Conservation (phyloP, 2,113 vertebrate genomes). For the Ceyx melanurus region DNA sequence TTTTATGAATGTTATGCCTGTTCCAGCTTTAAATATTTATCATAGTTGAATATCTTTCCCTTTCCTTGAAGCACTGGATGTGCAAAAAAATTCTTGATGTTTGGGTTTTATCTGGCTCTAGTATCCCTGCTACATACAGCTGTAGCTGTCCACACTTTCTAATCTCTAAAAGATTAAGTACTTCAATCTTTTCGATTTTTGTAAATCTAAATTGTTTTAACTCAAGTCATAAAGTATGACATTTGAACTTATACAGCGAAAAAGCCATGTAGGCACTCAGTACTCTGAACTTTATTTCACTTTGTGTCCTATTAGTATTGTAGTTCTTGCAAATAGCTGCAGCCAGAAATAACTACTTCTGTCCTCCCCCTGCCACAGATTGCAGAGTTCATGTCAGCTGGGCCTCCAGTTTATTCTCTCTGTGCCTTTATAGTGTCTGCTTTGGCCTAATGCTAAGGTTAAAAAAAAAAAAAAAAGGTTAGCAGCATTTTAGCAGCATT, state of each 20-base stretch:
- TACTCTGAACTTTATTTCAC: not conserved
- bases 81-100: not conserved
- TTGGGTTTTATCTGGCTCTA: not conserved
- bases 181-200: not conserved
- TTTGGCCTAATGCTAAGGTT: not conserved
- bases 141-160: not conserved
- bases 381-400: not conserved
- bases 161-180: not conserved
- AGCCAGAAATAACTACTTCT: conserved; percentile 42
- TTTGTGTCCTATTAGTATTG: not conserved
- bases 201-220: not conserved
- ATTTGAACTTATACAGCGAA: not conserved
- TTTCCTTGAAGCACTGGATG: not conserved
- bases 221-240: not conserved
- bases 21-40: not conserved
- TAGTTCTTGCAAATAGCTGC: conserved; percentile 11
- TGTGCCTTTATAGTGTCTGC: not conserved
- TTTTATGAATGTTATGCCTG: not conserved
- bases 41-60: not conserved
- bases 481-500: not conserved
- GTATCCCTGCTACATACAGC: not conserved
- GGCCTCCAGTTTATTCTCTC: not conserved
- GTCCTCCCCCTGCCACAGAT: not conserved
- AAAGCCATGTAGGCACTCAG: not conserved
- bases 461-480: not conserved